Conservation (phyloP, 2,797 vertebrate species). For the Choloepus didactylus region DNA sequence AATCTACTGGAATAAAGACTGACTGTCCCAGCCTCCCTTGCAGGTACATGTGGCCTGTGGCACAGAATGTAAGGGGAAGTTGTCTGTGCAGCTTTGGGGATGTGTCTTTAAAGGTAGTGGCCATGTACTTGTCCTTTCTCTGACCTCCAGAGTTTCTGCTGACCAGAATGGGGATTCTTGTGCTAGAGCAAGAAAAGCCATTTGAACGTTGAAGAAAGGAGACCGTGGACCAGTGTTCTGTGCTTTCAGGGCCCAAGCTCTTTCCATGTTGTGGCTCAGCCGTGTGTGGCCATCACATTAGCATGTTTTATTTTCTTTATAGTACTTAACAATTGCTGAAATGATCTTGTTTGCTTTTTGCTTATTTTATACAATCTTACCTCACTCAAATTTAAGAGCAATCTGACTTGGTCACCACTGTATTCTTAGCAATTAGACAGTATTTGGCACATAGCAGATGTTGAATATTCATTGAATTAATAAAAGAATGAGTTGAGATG, state of each 20-base stretch:
- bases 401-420: background rate
- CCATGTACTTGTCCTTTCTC: background rate
- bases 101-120: background rate
- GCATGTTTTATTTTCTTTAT: background rate
- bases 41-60: background rate
- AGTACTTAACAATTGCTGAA: background rate
- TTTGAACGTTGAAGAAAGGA: background rate
- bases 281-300: background rate
- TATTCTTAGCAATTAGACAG: background rate
- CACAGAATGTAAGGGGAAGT: background rate
- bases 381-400: background rate
- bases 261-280: background rate
- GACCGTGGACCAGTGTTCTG: background rate
- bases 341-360: background rate
- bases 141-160: background rate
- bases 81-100: background rate
- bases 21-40: background rate
- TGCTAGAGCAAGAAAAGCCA: background rate
- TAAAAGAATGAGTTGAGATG: background rate
- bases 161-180: background rate
- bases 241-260: background rate
- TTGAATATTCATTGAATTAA: background rate
- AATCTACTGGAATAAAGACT: background rate
- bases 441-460: background rate
- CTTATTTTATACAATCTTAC: constrained; percentile 27